Evolutionary conservation across 2,888 invertebrate species (phyloP).

Genomic region (Leucozona laternaria): DNA sequence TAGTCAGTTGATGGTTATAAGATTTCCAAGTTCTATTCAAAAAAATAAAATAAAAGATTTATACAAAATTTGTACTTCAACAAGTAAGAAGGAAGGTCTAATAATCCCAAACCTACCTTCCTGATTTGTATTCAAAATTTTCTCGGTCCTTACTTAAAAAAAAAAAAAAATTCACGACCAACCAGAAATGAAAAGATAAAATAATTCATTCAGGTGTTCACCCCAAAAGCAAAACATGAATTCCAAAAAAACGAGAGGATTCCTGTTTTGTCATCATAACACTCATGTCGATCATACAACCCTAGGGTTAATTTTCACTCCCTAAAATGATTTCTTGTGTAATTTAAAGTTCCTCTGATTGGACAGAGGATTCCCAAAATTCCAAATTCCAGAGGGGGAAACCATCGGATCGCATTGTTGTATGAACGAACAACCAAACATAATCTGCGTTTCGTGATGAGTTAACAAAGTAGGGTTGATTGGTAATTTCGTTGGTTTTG

Average conservation of each 20-base stretch:
- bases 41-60: too few relatives aligned
- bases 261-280: constrained; percentile 38
- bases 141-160: neutral
- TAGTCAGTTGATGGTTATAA: too few relatives aligned
- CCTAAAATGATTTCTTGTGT: constrained; percentile 24
- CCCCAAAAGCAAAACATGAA: constrained; percentile 13
- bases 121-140: neutral
- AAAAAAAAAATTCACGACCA: neutral
- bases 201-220: constrained; percentile 74
- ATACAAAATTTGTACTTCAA: too few relatives aligned
- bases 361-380: constrained; percentile 38
- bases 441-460: constrained; percentile 60
- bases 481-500: constrained; percentile 42
- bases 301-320: constrained; percentile 40
- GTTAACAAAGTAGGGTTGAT: constrained; percentile 66
- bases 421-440: constrained; percentile 28
- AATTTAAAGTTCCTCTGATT: constrained; percentile 57
- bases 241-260: constrained; percentile 29
- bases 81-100: too few relatives aligned
- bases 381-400: constrained; percentile 41
- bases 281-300: constrained; percentile 24
- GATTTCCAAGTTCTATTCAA: too few relatives aligned
- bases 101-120: neutral
- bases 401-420: constrained; percentile 47
- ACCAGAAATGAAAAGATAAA: constrained; percentile 19